Percentiles rank a stretch among this genome's conserved stretches.
Evolutionary conservation across 92 coral and sea anemone genomes (phyloP).

Genomic region (Epizoanthus ramosus): DNA sequence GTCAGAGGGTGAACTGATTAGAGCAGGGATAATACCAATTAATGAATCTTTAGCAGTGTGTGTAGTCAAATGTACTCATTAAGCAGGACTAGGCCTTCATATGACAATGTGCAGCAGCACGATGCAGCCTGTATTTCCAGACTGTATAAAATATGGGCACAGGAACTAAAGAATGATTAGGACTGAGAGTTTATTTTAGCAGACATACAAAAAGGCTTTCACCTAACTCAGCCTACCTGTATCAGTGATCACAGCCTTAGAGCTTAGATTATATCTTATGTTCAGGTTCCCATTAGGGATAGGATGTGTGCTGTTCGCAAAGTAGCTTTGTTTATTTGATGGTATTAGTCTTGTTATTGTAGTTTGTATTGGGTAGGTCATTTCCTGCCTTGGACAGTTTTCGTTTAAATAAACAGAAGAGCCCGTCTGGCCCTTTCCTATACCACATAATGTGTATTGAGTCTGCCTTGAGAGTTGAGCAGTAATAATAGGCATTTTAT

Average conservation of each 20-base stretch:
- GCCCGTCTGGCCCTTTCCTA: neutral
- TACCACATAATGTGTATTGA: neutral
- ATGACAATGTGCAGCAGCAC: conserved; percentile 51
- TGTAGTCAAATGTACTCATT: conserved; percentile 20
- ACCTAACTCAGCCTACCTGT: conserved; percentile 29
- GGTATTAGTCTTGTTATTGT: neutral
- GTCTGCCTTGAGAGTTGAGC: too few relatives aligned
- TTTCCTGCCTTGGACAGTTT: conserved; percentile 13
- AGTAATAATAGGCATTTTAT: too few relatives aligned
- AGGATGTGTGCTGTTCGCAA: conserved; percentile 26
- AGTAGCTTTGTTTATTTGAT: conserved; percentile 31
- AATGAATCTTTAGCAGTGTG: conserved; percentile 11
- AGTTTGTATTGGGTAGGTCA: too few relatives aligned
- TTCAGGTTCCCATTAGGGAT: conserved; percentile 44
- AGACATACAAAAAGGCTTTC: conserved; percentile 28
- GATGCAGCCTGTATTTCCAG: conserved; percentile 55
- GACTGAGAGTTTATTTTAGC: conserved; percentile 34
- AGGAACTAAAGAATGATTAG: conserved; percentile 35
- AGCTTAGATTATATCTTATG: conserved; percentile 33
- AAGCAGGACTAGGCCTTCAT: conserved; percentile 48
- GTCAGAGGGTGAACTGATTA: conserved; percentile 8
- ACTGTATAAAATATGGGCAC: conserved; percentile 44
- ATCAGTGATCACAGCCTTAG: conserved; percentile 39
- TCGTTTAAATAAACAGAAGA: conserved; percentile 7
- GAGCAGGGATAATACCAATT: conserved; percentile 21